These are phyloP conservation scores for Rousettus madagascariensis DNA, from an alignment of 2,797 vertebrate genomes.

Conservation along the genomic window DNA sequence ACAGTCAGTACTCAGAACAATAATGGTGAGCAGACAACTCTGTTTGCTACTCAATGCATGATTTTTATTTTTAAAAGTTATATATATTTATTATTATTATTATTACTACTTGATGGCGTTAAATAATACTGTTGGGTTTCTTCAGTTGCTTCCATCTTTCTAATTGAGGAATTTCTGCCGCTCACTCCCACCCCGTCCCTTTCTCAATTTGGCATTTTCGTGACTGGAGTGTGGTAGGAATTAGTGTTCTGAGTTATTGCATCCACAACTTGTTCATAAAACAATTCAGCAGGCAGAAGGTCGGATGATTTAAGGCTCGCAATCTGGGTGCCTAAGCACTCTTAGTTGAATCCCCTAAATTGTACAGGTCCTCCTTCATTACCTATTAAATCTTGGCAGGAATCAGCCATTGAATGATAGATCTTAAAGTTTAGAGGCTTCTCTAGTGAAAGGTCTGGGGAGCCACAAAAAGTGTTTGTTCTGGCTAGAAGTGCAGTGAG, in stretches of 20 bases:
- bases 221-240: neutral
- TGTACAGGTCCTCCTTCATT: conserved; percentile 22
- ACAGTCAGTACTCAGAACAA: neutral
- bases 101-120: neutral
- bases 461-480: neutral
- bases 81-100: neutral
- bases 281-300: neutral
- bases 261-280: neutral
- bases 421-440: neutral
- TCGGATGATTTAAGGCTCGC: conserved; percentile 42
- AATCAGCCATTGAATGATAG: neutral
- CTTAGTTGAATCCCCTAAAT: conserved; percentile 42
- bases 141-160: conserved; percentile 3
- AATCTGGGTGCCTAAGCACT: neutral
- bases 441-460: neutral
- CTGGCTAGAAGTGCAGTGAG: neutral
- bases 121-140: neutral
- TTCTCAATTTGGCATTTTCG: conserved; percentile 4
- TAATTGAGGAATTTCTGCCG: neutral
- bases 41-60: neutral
- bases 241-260: conserved; percentile 40
- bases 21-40: neutral
- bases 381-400: conserved; percentile 17
- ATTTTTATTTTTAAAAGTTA: neutral
- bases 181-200: neutral